A percentile compares a stretch with the other conserved stretches of the same genome.
These are phyloP conservation scores for Hirudinaria manillensis DNA, from an alignment of 2,888 invertebrate species.

Conservation along the genomic window DNA sequence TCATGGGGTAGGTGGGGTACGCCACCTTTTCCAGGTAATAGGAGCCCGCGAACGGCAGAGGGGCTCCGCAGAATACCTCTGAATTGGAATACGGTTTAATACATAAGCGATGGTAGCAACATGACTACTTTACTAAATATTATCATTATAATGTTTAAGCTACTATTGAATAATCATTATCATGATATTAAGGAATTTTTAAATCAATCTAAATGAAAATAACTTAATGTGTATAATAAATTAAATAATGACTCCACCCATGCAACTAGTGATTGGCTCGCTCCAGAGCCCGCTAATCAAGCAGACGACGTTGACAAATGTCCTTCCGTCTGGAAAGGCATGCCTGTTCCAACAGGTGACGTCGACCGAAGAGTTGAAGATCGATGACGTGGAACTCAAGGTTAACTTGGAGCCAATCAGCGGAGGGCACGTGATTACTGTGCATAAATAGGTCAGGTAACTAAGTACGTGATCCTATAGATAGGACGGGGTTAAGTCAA, in stretches of 20 bases:
- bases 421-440: conserved; percentile 21
- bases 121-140: too few relatives aligned
- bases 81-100: too few relatives aligned
- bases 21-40: neutral
- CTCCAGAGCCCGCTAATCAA: conserved; percentile 6
- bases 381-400: neutral
- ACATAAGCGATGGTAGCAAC: too few relatives aligned
- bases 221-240: too few relatives aligned
- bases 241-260: neutral
- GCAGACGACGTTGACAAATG: neutral
- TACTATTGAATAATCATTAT: too few relatives aligned
- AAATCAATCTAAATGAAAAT: too few relatives aligned
- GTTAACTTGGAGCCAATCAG: neutral
- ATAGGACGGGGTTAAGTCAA: neutral
- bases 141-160: too few relatives aligned
- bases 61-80: conserved; percentile 10
- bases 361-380: conserved; percentile 2
- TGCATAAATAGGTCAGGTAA: neutral
- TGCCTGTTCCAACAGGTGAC: neutral
- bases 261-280: conserved; percentile 10
- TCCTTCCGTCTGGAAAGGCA: conserved; percentile 17
- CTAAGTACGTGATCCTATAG: too few relatives aligned
- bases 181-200: too few relatives aligned
- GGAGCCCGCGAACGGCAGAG: neutral
- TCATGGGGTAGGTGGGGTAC: neutral